Conservation (phyloP, 2,888 invertebrate genomes). For the Nymphalis c-album region DNA sequence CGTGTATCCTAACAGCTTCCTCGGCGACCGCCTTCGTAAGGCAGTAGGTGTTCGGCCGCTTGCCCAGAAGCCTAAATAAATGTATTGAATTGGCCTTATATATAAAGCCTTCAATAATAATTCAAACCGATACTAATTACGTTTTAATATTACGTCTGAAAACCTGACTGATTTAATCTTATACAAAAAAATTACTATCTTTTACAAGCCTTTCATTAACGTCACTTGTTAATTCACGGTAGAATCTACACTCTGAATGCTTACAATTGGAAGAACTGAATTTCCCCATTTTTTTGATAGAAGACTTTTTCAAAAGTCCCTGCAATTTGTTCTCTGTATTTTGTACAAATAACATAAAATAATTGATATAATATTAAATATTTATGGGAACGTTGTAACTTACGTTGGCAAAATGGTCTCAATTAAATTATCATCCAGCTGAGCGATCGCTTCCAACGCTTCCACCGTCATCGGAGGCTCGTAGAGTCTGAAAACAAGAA, state of each 20-base stretch:
- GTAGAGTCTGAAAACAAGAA: conserved; percentile 78
- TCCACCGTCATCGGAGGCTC: conserved; percentile 80
- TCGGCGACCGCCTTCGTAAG: conserved; percentile 95
- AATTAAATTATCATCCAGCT: conserved; percentile 60
- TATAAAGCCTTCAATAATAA: background rate
- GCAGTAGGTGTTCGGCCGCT: conserved; percentile 94
- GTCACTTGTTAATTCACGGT: no score
- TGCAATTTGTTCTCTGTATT: no score
- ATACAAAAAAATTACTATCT: no score
- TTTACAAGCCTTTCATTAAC: no score
- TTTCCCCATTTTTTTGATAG: no score
- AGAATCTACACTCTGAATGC: no score
- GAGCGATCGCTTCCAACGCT: conserved; percentile 73
- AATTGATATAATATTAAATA: no score
- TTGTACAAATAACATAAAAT: no score
- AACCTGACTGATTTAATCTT: no score
- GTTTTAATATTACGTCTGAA: background rate
- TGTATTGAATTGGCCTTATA: no score
- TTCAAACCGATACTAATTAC: background rate
- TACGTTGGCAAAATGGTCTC: conserved; percentile 67
- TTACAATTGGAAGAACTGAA: no score
- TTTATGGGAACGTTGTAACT: conserved; percentile 40
- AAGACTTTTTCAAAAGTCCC: no score
- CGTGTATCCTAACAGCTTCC: conserved; percentile 85
- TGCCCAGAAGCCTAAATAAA: conserved; percentile 80